phyloP scores from a whole-genome alignment of 2,888 invertebrate species.

The Eupithecia dodoneata region DNA sequence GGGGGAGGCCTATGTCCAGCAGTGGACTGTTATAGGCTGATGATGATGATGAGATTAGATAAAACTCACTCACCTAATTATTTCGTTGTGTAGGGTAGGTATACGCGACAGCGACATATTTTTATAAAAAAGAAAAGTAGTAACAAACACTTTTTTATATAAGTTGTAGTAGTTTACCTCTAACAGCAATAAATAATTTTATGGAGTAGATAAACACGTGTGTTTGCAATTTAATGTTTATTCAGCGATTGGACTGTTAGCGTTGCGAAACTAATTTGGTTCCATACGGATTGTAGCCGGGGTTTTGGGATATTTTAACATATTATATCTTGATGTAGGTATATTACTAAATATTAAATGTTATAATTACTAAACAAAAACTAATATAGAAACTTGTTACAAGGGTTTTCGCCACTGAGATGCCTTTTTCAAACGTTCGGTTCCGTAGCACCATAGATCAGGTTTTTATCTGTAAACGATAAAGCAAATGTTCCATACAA shows the following conservation, averaged over 20 bases:
- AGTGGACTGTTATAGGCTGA: too few relatives aligned
- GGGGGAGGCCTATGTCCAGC: too few relatives aligned
- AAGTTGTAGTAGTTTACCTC: neutral
- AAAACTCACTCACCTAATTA: neutral
- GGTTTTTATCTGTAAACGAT: neutral
- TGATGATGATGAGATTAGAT: too few relatives aligned
- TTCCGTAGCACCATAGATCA: neutral
- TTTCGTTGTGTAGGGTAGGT: neutral
- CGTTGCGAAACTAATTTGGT: constrained; percentile 16
- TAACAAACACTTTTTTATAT: neutral
- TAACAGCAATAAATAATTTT: constrained; percentile 18
- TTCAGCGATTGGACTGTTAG: constrained; percentile 7
- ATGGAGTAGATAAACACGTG: constrained; percentile 23
- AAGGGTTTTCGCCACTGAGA: neutral
- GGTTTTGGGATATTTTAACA: neutral
- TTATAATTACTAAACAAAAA: too few relatives aligned
- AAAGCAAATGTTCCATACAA: neutral
- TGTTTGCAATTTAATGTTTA: constrained; percentile 25
- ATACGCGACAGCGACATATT: neutral
- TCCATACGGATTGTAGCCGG: neutral
- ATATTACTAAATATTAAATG: too few relatives aligned
- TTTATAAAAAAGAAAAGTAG: neutral
- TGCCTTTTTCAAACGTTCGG: neutral
- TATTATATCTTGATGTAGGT: neutral
- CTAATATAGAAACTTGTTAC: too few relatives aligned